Evolutionary conservation across 2,888 invertebrate species (phyloP).

Genomic region (Pachycephus smyrnensis): DNA sequence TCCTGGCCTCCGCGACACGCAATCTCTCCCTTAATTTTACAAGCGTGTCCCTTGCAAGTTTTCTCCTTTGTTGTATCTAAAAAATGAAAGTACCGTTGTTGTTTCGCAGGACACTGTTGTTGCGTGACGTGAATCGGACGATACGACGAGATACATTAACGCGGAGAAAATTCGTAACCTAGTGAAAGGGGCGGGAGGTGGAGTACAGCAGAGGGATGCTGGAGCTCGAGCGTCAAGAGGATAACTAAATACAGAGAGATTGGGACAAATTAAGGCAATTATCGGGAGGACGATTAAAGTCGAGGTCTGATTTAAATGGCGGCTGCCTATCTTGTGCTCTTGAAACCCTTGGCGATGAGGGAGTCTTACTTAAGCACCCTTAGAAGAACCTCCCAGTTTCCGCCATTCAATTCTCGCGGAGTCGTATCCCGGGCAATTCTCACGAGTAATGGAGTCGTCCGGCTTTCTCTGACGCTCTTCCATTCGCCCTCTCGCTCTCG

Average conservation of each 20-base stretch:
- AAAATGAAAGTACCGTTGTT: background rate
- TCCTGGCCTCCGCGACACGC: background rate
- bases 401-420: conserved; percentile 14
- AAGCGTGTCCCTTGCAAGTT: background rate
- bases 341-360: background rate
- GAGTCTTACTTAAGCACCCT: background rate
- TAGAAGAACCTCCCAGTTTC: background rate
- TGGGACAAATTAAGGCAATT: background rate
- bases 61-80: background rate
- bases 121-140: background rate
- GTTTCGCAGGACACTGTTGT: background rate
- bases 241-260: background rate
- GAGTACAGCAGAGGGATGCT: background rate
- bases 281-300: background rate
- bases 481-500: background rate
- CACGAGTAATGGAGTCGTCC: conserved; percentile 56
- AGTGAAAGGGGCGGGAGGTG: background rate
- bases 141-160: background rate
- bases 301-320: background rate
- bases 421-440: conserved; percentile 49
- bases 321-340: background rate
- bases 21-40: background rate
- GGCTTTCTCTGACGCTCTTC: conserved; percentile 18
- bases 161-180: background rate
- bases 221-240: background rate